Conservation (phyloP, 2,888 invertebrate species). For the Yponomeuta cagnagella region DNA sequence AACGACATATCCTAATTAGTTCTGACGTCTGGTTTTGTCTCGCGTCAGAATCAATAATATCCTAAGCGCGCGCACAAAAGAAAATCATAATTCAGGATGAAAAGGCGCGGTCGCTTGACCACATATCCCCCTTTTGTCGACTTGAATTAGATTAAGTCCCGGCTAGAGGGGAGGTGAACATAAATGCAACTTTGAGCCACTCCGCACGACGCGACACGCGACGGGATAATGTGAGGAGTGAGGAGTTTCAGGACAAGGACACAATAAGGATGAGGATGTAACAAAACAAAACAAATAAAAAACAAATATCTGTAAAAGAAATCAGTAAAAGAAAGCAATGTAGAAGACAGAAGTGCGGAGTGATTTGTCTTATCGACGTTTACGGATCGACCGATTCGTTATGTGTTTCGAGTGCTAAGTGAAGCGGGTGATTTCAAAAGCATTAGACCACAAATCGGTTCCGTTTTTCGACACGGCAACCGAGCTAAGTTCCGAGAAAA, state of each 20-base stretch:
- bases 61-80: conserved; percentile 1
- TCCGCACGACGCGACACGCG: conserved; percentile 16
- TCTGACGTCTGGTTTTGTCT: not conserved
- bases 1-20: not conserved
- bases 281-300: not conserved
- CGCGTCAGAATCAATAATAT: not conserved
- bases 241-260: not conserved
- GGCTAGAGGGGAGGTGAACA: conserved; percentile 1
- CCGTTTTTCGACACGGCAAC: conserved; percentile 48
- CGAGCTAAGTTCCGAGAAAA: conserved; percentile 46
- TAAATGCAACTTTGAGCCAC: conserved; percentile 11
- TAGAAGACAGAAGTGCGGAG: conserved; percentile 32
- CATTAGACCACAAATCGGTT: conserved; percentile 20
- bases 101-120: conserved; percentile 1
- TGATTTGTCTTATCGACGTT: conserved; percentile 17
- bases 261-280: conserved; percentile 8
- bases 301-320: conserved; percentile 14
- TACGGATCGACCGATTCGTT: not conserved
- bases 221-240: conserved; percentile 5
- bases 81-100: conserved; percentile 3
- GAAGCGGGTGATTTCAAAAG: conserved; percentile 12
- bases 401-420: not conserved
- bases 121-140: conserved; percentile 2
- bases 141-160: conserved; percentile 3
- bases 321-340: conserved; percentile 11